phyloP scores from a whole-genome alignment of 1,140 invertebrate genomes.

The Geopemphigus sp. region DNA sequence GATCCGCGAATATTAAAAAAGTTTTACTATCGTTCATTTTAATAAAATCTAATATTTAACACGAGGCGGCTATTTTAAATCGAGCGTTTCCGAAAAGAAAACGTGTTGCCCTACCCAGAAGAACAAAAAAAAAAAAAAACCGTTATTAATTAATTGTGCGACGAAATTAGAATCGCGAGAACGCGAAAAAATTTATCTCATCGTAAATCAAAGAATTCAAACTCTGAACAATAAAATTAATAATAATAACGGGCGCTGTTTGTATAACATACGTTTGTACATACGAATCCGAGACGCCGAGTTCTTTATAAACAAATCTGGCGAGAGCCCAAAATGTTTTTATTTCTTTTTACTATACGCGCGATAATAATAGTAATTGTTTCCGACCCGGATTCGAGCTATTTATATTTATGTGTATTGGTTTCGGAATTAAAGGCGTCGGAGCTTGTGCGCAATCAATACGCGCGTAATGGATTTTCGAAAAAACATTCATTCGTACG shows the following conservation, averaged over 20 bases:
- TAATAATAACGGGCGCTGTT: background rate
- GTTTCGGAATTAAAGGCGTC: background rate
- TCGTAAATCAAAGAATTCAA: background rate
- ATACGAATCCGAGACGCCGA: background rate
- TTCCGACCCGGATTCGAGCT: background rate
- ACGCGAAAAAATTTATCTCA: no score
- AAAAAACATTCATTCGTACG: background rate
- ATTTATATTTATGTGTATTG: background rate
- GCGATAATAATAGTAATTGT: conserved; percentile 7
- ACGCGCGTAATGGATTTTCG: background rate
- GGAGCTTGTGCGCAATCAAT: background rate
- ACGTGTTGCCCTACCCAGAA: no score
- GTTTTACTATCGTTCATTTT: no score
- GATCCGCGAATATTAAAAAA: no score
- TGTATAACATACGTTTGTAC: background rate
- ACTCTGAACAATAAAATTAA: background rate
- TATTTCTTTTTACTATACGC: background rate
- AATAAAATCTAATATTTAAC: no score
- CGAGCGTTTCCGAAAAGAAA: no score
- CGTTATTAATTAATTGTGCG: no score
- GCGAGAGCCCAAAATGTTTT: background rate
- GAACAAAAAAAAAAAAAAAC: no score
- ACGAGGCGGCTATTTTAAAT: no score
- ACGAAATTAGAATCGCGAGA: no score
- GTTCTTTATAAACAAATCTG: background rate